Percentiles rank a stretch among this genome's conserved stretches.
phyloP scores from a whole-genome alignment of 2,797 vertebrate species.

The Oreochromis grahami region DNA sequence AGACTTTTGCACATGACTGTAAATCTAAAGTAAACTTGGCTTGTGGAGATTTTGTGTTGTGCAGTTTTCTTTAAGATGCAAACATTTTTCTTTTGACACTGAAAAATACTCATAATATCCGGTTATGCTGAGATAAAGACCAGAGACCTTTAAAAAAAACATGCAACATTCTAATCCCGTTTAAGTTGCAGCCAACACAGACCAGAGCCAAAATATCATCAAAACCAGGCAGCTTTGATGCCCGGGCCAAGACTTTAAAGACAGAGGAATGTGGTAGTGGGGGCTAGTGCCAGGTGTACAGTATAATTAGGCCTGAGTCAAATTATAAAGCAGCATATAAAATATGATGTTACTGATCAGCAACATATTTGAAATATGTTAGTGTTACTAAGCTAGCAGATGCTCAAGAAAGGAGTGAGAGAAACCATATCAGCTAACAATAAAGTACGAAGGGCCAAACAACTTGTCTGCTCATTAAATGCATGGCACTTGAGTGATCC shows the following conservation, averaged over 20 bases:
- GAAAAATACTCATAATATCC: constrained; percentile 61
- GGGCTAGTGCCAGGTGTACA: constrained; percentile 75
- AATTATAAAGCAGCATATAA: constrained; percentile 70
- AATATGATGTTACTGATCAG: constrained; percentile 66
- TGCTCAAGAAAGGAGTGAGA: background rate
- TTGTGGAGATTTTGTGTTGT: background rate
- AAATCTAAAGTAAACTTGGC: background rate
- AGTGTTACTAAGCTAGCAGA: constrained; percentile 5
- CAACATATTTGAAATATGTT: constrained; percentile 45
- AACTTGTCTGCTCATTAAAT: constrained; percentile 42
- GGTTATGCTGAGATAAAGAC: constrained; percentile 68
- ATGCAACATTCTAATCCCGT: constrained; percentile 69
- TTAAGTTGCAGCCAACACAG: constrained; percentile 72
- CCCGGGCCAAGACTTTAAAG: constrained; percentile 75
- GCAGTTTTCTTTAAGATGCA: constrained; percentile 15
- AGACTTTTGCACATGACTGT: background rate
- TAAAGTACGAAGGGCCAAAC: constrained; percentile 45
- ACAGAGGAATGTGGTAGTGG: constrained; percentile 74
- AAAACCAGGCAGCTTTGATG: constrained; percentile 77
- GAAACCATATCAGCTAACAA: constrained; percentile 30
- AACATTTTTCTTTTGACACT: constrained; percentile 46
- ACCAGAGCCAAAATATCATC: constrained; percentile 75
- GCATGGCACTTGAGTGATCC: background rate
- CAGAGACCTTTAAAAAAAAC: constrained; percentile 56
- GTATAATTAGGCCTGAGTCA: constrained; percentile 74